Percentiles rank a stretch among this genome's conserved stretches.
Evolutionary conservation across 2,113 vertebrate genomes (phyloP).

Genomic region (Helogale parvula): DNA sequence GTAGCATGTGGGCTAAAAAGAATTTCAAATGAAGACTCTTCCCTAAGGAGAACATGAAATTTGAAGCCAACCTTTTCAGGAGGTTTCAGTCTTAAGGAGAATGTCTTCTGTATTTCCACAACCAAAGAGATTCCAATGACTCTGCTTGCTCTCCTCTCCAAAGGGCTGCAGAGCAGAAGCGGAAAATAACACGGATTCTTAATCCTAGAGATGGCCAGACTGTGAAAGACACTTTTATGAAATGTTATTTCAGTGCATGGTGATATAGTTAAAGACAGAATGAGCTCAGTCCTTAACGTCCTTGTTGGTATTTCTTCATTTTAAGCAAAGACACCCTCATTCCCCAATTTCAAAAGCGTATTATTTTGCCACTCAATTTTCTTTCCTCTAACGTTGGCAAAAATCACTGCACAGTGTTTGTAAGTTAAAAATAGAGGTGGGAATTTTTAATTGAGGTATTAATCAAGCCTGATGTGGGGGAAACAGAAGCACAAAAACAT

Average conservation of each 20-base stretch:
- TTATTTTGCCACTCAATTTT: not conserved
- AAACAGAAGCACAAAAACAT: not conserved
- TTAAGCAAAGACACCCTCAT: not conserved
- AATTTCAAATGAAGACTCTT: not conserved
- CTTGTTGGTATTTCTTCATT: not conserved
- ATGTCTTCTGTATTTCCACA: not conserved
- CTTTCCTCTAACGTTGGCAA: not conserved
- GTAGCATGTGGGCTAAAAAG: not conserved
- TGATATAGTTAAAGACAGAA: not conserved
- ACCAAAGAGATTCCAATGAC: not conserved
- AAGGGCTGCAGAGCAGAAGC: not conserved
- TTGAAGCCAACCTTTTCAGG: not conserved
- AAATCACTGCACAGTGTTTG: not conserved
- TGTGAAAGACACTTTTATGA: not conserved
- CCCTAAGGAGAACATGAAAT: not conserved
- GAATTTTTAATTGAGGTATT: not conserved
- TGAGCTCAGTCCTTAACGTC: not conserved
- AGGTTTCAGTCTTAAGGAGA: not conserved
- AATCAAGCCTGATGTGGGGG: not conserved
- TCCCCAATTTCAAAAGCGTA: not conserved
- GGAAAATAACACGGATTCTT: not conserved
- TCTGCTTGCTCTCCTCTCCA: not conserved
- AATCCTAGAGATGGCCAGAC: not conserved
- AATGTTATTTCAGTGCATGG: not conserved
- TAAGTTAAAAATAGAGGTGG: slow-evolving; percentile 33